Evolutionary conservation across 2,797 vertebrate species (phyloP).

Genomic region (Emys orbicularis): DNA sequence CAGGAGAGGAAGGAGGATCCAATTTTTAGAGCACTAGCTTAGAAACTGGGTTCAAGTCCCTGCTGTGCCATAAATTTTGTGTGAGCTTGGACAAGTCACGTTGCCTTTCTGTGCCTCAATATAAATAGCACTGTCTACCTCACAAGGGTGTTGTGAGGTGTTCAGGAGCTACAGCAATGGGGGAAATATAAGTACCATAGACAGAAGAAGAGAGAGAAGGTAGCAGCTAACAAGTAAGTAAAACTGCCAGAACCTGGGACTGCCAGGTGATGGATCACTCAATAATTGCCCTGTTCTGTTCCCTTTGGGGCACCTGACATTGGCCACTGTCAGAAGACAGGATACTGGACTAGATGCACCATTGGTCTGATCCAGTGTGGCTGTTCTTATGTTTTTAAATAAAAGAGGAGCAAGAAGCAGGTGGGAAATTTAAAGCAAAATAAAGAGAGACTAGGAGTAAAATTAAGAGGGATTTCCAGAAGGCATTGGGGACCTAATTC

Average conservation of each 20-base stretch:
- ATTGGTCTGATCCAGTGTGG: no score
- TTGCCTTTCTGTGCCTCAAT: neutral
- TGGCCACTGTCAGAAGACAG: no score
- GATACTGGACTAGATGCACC: no score
- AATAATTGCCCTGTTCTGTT: no score
- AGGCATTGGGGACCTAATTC: neutral
- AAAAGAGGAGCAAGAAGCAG: neutral
- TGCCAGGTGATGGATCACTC: no score
- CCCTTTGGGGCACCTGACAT: no score
- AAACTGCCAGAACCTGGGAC: no score
- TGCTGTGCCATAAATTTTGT: neutral
- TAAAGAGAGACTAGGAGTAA: neutral
- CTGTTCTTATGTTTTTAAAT: neutral
- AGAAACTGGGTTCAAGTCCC: neutral
- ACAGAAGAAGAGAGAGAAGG: neutral
- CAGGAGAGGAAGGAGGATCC: neutral
- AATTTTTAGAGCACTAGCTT: neutral
- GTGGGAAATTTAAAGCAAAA: neutral
- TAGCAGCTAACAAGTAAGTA: fast-evolving
- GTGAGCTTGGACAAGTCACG: neutral
- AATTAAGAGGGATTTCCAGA: neutral
- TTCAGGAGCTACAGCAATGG: neutral
- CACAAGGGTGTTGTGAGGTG: neutral
- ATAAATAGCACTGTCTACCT: neutral
- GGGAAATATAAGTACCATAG: fast-evolving